Base-by-base conservation (phyloP, 2,888 invertebrate species). In the Caenorhabditis macrosperma region DNA sequence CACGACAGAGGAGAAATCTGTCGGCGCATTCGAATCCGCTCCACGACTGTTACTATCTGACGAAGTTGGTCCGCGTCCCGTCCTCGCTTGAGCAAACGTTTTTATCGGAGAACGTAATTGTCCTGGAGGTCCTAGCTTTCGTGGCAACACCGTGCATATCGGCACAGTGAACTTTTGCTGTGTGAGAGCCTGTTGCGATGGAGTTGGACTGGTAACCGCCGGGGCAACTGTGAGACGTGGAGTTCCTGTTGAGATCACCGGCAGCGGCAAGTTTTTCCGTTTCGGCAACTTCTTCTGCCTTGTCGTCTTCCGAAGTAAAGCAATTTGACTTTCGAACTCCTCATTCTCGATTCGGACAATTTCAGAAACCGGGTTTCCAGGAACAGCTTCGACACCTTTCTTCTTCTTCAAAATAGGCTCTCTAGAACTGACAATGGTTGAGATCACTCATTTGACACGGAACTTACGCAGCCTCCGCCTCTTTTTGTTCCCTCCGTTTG, bases 311-410 rank as follows among this genome's bases (percentile, higher is more conserved):
- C 35, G 28, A 5, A 76, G 63, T 20, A 48, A 26, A 6, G 63
- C 61, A 10, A 79, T 17, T 46, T 79, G 79, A n/a, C 44, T 52
- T 24, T 46, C 61, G 24, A 79, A 79, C 20, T 50, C 79, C 2
- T 74, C 64, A 44, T 55, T 74, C 28, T 79, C 79, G 4, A n/a
- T 24, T 0, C 46, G 57, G 15, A 79, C 74, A 5, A 79, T 52
- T 1, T 78, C 61, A 1, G 52, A 24, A 2, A 50, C 52, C 22
- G 46, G 28, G 10, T 61, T 24, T 24, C 38, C 24, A 12, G 60
- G 60, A 38, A 10, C 28, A 17, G 15, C 9, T 17, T 35, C 50
- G 9, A n/a, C 41, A 15, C 33, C 15, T 9, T 15, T 55, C 24
- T 38, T 30, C 46, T 67, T 60, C 17, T 67, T 75, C 15, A 7